Conservation (phyloP, 2,113 vertebrate species). For the Pholis gunnellus region DNA sequence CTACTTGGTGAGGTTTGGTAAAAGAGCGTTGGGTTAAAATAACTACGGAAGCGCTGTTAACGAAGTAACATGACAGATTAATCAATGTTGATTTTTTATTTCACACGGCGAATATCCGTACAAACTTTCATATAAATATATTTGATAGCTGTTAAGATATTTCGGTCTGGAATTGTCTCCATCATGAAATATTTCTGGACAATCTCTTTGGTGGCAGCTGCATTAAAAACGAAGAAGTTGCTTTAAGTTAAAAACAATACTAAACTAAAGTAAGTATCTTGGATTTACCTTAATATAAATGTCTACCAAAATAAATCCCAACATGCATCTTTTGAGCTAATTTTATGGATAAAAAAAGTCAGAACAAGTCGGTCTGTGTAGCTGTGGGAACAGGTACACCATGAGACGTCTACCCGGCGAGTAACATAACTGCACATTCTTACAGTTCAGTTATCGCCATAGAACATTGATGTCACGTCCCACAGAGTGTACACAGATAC, state of each 20-base stretch:
- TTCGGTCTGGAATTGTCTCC: not conserved
- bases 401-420: constrained; percentile 6
- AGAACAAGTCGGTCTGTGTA: not conserved
- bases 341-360: not conserved
- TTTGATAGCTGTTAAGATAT: not conserved
- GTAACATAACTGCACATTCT: constrained; percentile 33
- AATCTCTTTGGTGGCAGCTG: not conserved
- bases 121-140: not conserved
- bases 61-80: too few species aligned
- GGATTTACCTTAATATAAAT: not conserved
- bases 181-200: not conserved
- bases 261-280: not conserved
- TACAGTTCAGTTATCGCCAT: constrained; percentile 46
- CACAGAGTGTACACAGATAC: constrained; percentile 48
- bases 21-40: too few species aligned
- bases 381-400: constrained; percentile 15
- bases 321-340: not conserved
- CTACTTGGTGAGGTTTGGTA: too few species aligned
- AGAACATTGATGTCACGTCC: constrained; percentile 49
- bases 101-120: not conserved
- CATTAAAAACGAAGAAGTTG: not conserved
- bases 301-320: not conserved
- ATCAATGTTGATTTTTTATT: not conserved
- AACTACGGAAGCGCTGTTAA: too few species aligned
- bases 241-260: not conserved